Conservation (phyloP, 2,888 invertebrate genomes). For the Campoplex nolae region DNA sequence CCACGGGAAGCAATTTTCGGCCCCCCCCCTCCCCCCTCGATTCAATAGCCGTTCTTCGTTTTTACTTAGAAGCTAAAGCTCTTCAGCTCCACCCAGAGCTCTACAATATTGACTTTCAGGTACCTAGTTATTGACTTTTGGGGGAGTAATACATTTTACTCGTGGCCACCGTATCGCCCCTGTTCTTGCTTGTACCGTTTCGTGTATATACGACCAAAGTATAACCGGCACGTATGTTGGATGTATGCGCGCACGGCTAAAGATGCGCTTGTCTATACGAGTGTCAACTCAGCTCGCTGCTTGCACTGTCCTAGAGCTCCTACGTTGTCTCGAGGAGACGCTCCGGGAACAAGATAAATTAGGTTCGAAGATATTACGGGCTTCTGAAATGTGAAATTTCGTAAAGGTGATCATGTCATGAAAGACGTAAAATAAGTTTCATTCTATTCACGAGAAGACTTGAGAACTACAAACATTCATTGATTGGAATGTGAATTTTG, state of each 20-base stretch:
- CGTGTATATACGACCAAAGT: not conserved
- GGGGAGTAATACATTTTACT: constrained; percentile 57
- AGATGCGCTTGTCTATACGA: constrained; percentile 8
- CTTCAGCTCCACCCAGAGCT: constrained; percentile 32
- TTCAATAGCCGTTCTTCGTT: not conserved
- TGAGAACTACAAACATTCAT: not conserved
- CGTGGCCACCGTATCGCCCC: constrained; percentile 24
- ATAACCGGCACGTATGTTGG: not conserved
- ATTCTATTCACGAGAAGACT: not conserved
- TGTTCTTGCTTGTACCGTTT: not conserved
- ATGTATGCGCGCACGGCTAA: not conserved
- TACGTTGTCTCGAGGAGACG: constrained; percentile 48
- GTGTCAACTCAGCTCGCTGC: constrained; percentile 2
- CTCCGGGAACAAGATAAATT: not conserved
- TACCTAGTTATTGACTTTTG: constrained; percentile 60
- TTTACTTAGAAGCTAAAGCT: constrained; percentile 30
- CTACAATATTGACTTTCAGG: constrained; percentile 60
- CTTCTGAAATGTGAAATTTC: not conserved
- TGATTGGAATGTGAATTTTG: not conserved
- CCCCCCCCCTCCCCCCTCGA: not conserved
- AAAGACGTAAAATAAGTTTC: not conserved
- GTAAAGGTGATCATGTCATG: not conserved
- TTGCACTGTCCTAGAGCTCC: constrained; percentile 16
- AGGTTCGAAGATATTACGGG: not conserved
- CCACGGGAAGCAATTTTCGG: not conserved